Evolutionary conservation across 2,113 vertebrate species (phyloP).

Genomic region (Otus sunia): DNA sequence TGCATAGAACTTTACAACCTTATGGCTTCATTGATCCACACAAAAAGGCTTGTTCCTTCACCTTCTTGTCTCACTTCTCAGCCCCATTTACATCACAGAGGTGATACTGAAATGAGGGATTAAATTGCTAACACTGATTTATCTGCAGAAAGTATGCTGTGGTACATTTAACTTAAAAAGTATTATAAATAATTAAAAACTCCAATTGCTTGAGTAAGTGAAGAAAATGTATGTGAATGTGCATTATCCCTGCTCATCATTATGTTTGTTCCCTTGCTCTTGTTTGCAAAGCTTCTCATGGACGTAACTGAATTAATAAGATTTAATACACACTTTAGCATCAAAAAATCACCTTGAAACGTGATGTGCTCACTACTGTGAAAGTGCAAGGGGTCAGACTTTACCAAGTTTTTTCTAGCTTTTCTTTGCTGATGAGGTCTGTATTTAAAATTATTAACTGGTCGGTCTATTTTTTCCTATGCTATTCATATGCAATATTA

Average conservation of each 20-base stretch:
- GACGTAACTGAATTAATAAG: neutral
- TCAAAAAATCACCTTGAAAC: neutral
- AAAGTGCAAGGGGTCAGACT: constrained; percentile 23
- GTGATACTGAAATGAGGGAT: neutral
- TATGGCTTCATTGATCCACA: neutral
- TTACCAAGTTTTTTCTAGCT: neutral
- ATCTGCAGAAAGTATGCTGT: neutral
- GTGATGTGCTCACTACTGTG: neutral
- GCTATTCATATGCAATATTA: constrained; percentile 40
- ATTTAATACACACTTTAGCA: neutral
- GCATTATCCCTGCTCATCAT: neutral
- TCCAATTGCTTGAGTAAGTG: neutral
- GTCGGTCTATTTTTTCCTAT: constrained; percentile 34
- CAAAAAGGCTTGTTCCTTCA: neutral
- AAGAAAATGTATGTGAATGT: neutral
- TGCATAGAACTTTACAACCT: neutral
- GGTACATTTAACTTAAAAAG: neutral
- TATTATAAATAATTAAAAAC: constrained; percentile 5
- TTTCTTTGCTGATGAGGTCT: constrained; percentile 55
- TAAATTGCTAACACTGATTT: neutral
- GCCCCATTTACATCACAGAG: neutral
- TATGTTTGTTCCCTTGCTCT: neutral
- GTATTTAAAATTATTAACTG: constrained; percentile 43
- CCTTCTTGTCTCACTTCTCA: neutral
- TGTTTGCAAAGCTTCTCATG: neutral